Evolutionary conservation across 2,113 vertebrate species (phyloP), one percentile per base, ranked within the genome.

Genomic region (Anolis sagrei): DNA sequence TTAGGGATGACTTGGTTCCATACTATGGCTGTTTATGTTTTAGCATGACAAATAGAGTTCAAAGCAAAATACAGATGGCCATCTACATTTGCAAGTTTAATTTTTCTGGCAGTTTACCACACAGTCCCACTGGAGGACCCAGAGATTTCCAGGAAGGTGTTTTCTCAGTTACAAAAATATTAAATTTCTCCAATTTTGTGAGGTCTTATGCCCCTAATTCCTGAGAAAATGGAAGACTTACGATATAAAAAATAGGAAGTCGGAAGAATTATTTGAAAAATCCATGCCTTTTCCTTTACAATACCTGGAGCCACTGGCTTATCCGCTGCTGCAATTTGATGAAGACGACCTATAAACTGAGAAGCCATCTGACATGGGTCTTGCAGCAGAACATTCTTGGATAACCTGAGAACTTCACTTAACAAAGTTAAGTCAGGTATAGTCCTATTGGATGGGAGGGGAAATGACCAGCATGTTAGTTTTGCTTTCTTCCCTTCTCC

Each of bases 291-390:
- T 32, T 74, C 32, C n/a, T 19, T 62, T 78, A 48, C 51, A 29
- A n/a, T 94, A 96, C 95, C 96, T 92, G 94, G 94, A 64, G 95
- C 93, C 39, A 96, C 91, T 64, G 95, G 96, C 36, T 85, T 94
- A 83, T 96, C 95, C 70, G 92, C 90, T 11, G 83, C 81, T 49
- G 95, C 84, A n/a, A 95, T 95, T 70, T 94, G 90, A 49, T 93
- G 93, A 73, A 97, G 89, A 69, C 94, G 93, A 23, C 95, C 96
- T 73, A 89, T 69, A 11, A 97, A 93, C 81, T 97, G 95, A 54
- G 95, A 96, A 58, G 96, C 96, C 81, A 96, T 88, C 86, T 97
- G 95, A 88, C 93, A 93, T 13, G 96, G 95, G 83, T 96, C 96
- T 69, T 89, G 87, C 54, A 93, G 82, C 62, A 96, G 89, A 51